Evolutionary conservation across 1,140 invertebrate genomes (phyloP).

Genomic region (Ditylenchus dipsaci): DNA sequence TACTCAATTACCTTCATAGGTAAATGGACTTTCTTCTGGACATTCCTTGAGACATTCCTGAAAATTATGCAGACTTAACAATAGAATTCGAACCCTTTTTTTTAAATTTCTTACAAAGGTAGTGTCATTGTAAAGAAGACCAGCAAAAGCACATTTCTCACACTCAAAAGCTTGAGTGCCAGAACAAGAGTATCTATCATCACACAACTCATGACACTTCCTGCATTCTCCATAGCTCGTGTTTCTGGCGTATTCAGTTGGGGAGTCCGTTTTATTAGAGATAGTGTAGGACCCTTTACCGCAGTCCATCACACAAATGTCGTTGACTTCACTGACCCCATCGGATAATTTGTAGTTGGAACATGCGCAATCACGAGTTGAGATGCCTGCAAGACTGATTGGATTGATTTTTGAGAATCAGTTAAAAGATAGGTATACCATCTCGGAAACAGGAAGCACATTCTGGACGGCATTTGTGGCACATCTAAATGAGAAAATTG

Average conservation of each 20-base stretch:
- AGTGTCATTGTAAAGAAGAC: conserved; percentile 17
- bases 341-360: conserved; percentile 14
- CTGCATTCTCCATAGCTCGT: conserved; percentile 23
- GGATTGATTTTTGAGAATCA: too few species aligned
- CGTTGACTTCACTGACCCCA: not conserved
- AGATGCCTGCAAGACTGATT: not conserved
- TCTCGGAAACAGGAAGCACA: conserved; percentile 24
- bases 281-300: conserved; percentile 35
- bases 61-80: conserved; percentile 7
- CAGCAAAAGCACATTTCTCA: conserved; percentile 31
- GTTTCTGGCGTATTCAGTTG: not conserved
- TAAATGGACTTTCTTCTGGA: conserved; percentile 28
- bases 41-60: conserved; percentile 37
- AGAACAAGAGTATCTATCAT: conserved; percentile 21
- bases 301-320: conserved; percentile 26
- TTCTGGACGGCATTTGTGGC: conserved; percentile 37
- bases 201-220: conserved; percentile 36
- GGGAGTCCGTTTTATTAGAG: not conserved
- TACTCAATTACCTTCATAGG: conserved; percentile 15
- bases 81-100: not conserved
- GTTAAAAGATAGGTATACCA: not conserved
- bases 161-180: conserved; percentile 19
- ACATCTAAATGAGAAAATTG: conserved; percentile 16
- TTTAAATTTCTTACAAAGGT: conserved; percentile 17
- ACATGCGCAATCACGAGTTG: conserved; percentile 18